Conservation (phyloP, 1,140 invertebrate genomes). For the Orchesella cincta region DNA sequence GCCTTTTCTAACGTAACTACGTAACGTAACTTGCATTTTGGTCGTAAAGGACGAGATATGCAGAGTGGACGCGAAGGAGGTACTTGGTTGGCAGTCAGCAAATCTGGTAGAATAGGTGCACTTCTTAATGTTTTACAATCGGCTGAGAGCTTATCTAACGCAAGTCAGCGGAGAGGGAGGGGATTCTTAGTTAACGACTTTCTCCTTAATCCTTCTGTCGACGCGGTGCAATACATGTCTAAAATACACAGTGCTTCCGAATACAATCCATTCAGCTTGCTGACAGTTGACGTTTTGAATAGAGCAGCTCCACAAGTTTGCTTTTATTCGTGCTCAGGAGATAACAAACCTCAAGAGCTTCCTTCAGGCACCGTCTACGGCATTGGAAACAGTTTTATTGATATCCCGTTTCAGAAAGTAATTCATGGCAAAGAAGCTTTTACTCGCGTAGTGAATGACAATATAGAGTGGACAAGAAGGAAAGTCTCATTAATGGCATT, state of each 20-base stretch:
- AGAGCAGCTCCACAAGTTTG: constrained; percentile 56
- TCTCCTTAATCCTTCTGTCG: constrained; percentile 59
- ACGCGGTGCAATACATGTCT: constrained; percentile 61
- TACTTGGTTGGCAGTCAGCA: constrained; percentile 72
- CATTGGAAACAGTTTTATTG: constrained; percentile 69
- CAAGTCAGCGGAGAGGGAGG: constrained; percentile 59
- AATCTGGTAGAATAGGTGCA: constrained; percentile 64
- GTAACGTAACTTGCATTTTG: no score
- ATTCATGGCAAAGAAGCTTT: constrained; percentile 63
- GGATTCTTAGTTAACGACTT: constrained; percentile 70
- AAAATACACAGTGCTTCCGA: constrained; percentile 59
- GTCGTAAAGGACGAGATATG: constrained; percentile 69
- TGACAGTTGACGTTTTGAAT: constrained; percentile 66
- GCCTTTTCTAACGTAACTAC: no score
- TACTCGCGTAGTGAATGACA: constrained; percentile 58
- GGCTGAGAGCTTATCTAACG: background rate
- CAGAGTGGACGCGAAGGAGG: constrained; percentile 72
- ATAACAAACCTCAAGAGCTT: constrained; percentile 12
- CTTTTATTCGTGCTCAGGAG: constrained; percentile 37
- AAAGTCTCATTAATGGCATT: constrained; percentile 63
- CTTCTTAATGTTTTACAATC: constrained; percentile 68
- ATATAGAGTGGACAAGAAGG: constrained; percentile 54
- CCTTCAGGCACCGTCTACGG: constrained; percentile 55
- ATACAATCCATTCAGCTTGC: constrained; percentile 71
- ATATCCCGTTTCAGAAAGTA: constrained; percentile 69